These are phyloP conservation scores for Chascanopsetta lugubris DNA, from an alignment of 2,113 vertebrate species.

Conservation along the genomic window DNA sequence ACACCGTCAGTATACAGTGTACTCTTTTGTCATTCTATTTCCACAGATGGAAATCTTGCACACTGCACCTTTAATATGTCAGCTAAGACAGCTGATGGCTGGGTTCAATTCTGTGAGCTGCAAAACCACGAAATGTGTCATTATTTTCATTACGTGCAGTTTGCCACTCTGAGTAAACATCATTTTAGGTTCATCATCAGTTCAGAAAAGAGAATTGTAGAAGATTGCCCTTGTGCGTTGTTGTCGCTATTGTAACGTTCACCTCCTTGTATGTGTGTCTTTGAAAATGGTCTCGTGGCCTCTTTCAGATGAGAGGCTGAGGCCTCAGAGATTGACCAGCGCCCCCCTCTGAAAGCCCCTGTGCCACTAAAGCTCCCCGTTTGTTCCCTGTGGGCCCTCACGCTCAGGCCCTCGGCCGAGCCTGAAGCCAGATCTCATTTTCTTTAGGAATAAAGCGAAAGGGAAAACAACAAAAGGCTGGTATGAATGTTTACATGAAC, in stretches of 20 bases:
- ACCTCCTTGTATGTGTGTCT: slow-evolving; percentile 6
- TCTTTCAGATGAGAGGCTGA: slow-evolving; percentile 26
- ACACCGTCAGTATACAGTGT: too few relatives aligned
- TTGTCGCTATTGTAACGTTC: background rate
- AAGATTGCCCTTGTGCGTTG: background rate
- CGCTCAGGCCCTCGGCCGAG: slow-evolving; percentile 31
- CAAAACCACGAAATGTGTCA: too few relatives aligned
- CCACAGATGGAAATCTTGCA: too few relatives aligned
- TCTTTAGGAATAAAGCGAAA: slow-evolving; percentile 36
- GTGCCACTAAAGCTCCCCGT: slow-evolving; percentile 20
- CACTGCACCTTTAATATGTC: too few relatives aligned
- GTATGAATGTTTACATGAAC: slow-evolving; percentile 42
- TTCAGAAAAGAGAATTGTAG: background rate
- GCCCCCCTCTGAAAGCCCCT: slow-evolving; percentile 14
- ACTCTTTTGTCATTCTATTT: too few relatives aligned
- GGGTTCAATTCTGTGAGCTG: too few relatives aligned
- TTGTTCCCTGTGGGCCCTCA: slow-evolving; percentile 3
- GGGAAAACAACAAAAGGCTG: slow-evolving; percentile 32
- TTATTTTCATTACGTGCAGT: too few relatives aligned
- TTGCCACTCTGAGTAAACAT: too few relatives aligned
- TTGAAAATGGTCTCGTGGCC: slow-evolving; percentile 1
- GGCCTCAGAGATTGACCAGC: slow-evolving; percentile 14
- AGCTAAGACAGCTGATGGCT: too few relatives aligned
- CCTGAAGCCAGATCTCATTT: slow-evolving; percentile 51
- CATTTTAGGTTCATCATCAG: background rate